Evolutionary conservation across 1,140 invertebrate genomes (phyloP).

Genomic region (Caligus rogercresseyi): DNA sequence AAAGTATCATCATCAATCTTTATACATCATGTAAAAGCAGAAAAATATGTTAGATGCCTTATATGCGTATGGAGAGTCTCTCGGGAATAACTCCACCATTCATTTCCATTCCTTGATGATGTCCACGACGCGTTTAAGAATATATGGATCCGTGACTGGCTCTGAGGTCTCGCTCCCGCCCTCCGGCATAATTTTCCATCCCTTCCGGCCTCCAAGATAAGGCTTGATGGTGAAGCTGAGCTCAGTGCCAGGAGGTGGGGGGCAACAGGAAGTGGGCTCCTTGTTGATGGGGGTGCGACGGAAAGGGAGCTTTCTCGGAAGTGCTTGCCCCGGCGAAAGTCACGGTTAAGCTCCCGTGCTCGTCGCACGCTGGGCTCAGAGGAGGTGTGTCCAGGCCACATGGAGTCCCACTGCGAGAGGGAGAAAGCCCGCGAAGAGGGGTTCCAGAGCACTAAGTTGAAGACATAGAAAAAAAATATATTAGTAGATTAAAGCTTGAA

Average conservation of each 20-base stretch:
- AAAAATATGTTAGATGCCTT: too few species aligned
- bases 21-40: too few species aligned
- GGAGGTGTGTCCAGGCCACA: background rate
- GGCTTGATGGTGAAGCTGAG: background rate
- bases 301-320: background rate
- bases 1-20: too few species aligned
- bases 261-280: background rate
- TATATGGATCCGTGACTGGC: background rate
- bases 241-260: background rate
- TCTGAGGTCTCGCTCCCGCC: too few species aligned
- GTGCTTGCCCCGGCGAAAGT: background rate
- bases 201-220: background rate
- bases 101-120: background rate
- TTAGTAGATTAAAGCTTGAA: too few species aligned
- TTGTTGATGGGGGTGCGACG: background rate
- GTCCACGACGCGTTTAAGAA: background rate
- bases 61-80: background rate
- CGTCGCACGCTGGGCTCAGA: background rate
- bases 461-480: too few species aligned
- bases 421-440: background rate
- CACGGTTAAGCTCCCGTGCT: background rate
- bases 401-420: background rate
- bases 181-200: background rate
- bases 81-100: background rate
- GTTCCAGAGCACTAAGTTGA: background rate